Conservation (phyloP, 2,797 vertebrate genomes). For the Pipistrellus nathusii region DNA sequence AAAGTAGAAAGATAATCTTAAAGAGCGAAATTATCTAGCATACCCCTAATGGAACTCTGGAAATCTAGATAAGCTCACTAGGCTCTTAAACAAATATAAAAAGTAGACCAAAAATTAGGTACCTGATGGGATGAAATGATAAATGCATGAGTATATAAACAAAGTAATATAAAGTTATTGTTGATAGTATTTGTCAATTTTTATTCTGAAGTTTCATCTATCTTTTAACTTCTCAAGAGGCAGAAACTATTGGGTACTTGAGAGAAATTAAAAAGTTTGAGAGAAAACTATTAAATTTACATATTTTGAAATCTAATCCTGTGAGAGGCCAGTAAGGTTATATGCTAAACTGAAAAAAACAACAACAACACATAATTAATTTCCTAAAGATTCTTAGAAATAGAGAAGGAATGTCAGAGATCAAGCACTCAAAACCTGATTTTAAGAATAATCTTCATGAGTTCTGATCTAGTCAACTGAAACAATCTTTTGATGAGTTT, state of each 20-base stretch:
- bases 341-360: neutral
- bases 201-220: neutral
- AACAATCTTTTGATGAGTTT: neutral
- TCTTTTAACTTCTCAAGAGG: slow-evolving; percentile 43
- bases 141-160: neutral
- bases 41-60: neutral
- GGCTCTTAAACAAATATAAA: neutral
- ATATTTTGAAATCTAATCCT: slow-evolving; percentile 27
- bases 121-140: neutral
- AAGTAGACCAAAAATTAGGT: neutral
- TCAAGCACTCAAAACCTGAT: neutral
- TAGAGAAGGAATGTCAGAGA: neutral
- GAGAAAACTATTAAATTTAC: neutral
- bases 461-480: neutral
- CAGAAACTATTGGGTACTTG: neutral
- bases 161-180: neutral
- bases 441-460: neutral
- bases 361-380: neutral
- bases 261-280: slow-evolving; percentile 42
- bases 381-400: slow-evolving; percentile 49
- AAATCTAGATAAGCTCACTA: neutral
- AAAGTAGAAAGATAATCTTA: neutral
- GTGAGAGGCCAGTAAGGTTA: neutral
- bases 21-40: neutral
- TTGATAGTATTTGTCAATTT: slow-evolving; percentile 10